Percentiles rank a stretch among this genome's conserved stretches.
phyloP scores from a whole-genome alignment of 2,797 vertebrate genomes.

The Sebastes kiyomatsui region DNA sequence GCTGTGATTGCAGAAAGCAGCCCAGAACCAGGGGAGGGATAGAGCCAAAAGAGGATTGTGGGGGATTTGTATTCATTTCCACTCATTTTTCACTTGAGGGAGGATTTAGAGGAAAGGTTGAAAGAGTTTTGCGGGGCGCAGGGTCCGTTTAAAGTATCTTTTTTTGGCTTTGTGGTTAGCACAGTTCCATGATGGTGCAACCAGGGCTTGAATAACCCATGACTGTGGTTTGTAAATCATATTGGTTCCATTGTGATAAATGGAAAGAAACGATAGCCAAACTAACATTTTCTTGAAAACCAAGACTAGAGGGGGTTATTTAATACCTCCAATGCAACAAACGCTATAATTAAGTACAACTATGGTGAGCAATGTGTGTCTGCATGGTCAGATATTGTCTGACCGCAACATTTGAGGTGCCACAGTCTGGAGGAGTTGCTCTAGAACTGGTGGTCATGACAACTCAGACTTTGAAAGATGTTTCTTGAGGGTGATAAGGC shows the following conservation, averaged over 20 bases:
- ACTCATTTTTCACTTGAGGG: conserved; percentile 56
- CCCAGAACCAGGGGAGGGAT: conserved; percentile 12
- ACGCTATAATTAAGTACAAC: conserved; percentile 47
- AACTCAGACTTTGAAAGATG: not conserved
- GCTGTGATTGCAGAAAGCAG: conserved; percentile 42
- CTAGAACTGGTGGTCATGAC: not conserved
- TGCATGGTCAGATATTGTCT: conserved; percentile 30
- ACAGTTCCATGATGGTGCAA: conserved; percentile 56
- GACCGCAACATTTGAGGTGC: conserved; percentile 33
- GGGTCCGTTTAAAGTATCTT: conserved; percentile 52
- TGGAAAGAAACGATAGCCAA: conserved; percentile 46
- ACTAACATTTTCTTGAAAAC: conserved; percentile 47
- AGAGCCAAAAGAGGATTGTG: conserved; percentile 49
- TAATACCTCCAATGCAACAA: conserved; percentile 42
- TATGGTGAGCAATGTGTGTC: conserved; percentile 30
- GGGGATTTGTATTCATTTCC: conserved; percentile 68
- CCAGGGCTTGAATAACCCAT: conserved; percentile 13
- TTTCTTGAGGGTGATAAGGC: not conserved
- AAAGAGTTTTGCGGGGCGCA: conserved; percentile 29
- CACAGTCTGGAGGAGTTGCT: not conserved
- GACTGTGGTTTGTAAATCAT: conserved; percentile 34
- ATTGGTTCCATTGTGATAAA: conserved; percentile 43
- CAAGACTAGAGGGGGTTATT: conserved; percentile 30
- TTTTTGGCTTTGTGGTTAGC: conserved; percentile 42
- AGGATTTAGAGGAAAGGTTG: conserved; percentile 63